phyloP scores from a whole-genome alignment of 2,113 vertebrate genomes.

The Xyrauchen texanus region DNA sequence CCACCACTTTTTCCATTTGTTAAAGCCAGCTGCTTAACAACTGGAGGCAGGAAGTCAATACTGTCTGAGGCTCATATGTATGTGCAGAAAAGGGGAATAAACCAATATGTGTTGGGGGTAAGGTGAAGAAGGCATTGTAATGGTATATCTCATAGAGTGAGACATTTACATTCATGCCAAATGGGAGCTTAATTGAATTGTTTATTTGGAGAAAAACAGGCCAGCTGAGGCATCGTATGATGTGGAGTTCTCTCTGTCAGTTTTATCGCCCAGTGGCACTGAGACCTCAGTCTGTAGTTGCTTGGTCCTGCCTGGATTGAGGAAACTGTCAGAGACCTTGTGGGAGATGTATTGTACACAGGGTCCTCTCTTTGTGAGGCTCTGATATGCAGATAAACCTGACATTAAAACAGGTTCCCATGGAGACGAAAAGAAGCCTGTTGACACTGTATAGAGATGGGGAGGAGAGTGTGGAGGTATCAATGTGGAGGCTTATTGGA shows the following conservation, averaged over 20 bases:
- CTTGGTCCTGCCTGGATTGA: conserved; percentile 62
- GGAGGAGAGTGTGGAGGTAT: conserved; percentile 50
- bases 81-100: conserved; percentile 14
- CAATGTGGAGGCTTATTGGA: conserved; percentile 58
- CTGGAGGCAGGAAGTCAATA: conserved; percentile 40
- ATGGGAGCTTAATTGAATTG: conserved; percentile 31
- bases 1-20: conserved; percentile 28
- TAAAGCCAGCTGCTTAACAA: conserved; percentile 34
- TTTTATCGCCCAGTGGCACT: conserved; percentile 61
- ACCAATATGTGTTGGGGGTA: conserved; percentile 9
- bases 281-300: conserved; percentile 45
- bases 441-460: conserved; percentile 67
- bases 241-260: conserved; percentile 68
- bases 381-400: conserved; percentile 77
- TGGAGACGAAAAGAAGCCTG: conserved; percentile 71
- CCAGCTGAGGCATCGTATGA: conserved; percentile 39
- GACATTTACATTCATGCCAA: conserved; percentile 38
- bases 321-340: conserved; percentile 60
- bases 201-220: conserved; percentile 3
- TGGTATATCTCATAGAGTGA: conserved; percentile 24
- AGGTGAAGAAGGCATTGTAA: conserved; percentile 14
- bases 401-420: conserved; percentile 79
- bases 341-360: conserved; percentile 48
- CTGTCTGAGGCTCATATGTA: conserved; percentile 1
- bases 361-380: conserved; percentile 64